Conservation (phyloP, 2,797 vertebrate genomes). For the Perodicticus potto region DNA sequence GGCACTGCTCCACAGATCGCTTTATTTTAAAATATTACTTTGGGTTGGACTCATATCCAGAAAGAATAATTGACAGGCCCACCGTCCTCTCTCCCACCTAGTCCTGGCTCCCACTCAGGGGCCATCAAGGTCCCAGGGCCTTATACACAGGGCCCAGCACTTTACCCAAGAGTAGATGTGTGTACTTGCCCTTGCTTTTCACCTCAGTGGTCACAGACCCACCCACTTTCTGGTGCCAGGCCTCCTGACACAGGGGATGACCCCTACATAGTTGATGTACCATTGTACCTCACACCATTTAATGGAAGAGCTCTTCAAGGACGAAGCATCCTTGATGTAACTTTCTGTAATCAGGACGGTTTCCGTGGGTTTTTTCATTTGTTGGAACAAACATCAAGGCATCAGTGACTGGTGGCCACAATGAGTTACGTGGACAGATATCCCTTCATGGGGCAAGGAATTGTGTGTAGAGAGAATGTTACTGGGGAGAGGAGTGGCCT, state of each 20-base stretch:
- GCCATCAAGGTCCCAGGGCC: neutral
- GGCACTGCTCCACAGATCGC: neutral
- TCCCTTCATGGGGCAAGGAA: neutral
- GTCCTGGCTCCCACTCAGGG: neutral
- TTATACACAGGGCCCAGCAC: neutral
- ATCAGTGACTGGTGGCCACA: neutral
- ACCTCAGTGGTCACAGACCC: neutral
- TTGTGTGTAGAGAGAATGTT: neutral
- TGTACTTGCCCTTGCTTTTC: neutral
- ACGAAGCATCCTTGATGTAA: neutral
- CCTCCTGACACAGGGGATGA: neutral
- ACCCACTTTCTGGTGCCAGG: neutral
- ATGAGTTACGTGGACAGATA: neutral
- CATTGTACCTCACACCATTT: neutral
- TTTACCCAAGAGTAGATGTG: neutral
- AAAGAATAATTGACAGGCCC: neutral
- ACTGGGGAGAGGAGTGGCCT: neutral
- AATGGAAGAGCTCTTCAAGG: neutral
- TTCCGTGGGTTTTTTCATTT: neutral
- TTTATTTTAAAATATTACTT: neutral
- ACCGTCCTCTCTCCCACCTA: neutral
- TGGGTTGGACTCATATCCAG: neutral
- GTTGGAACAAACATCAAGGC: neutral
- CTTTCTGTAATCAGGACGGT: neutral
- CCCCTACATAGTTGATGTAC: too few species aligned